Base-by-base conservation (phyloP, 2,797 vertebrate genomes). In the Rhabdomys pumilio region DNA sequence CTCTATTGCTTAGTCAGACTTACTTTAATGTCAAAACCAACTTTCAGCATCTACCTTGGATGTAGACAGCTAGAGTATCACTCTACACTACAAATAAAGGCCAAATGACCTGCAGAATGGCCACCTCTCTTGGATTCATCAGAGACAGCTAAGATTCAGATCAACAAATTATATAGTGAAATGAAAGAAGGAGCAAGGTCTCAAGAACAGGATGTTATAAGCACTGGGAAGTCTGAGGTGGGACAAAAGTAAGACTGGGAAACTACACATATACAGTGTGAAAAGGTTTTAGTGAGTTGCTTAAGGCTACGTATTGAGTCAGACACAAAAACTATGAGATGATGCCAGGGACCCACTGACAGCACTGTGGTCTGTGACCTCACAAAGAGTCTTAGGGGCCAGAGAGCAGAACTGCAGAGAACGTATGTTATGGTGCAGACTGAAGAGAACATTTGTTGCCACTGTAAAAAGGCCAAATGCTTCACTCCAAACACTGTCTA, bases 21-120 rank as follows among this genome's bases (percentile, higher is more conserved):
- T 67, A 38, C 79, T 93, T 90, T 38, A 82, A 79, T n/a, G 61
- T 86, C 22, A 92, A 86, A 96, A 77, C 69, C 67, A n/a, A 85
- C 20, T 89, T 72, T 79, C 3, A 76, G 26, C 53, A 82, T 47
- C 53, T 67, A 7, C 19, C 8, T 50, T 29, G n/a, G 38, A 76
- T 61, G 13, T 34, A 55, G 8, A 81, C 81, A 86, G 9, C 59
- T 65, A 84, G 26, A 65, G n/a, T 81, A 34, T 77, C 73, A 77
- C 26, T 57, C 17, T 4, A 41, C n/a, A 20, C 26, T 57, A 76
- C 61, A 72, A 89, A 8, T 75, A 31, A 67, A 88, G 53, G 14
- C 2, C 13, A 3, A 88, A 63, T 63, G 24, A 63, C 34, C 38
- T 85, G 53, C 3, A 81, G 0, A 12, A n/a, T 34, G 11, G 3